Percentiles rank a stretch among this genome's conserved stretches.
These are phyloP conservation scores for Cyanoderma ruficeps DNA, from an alignment of 2,113 vertebrate species.

Conservation along the genomic window DNA sequence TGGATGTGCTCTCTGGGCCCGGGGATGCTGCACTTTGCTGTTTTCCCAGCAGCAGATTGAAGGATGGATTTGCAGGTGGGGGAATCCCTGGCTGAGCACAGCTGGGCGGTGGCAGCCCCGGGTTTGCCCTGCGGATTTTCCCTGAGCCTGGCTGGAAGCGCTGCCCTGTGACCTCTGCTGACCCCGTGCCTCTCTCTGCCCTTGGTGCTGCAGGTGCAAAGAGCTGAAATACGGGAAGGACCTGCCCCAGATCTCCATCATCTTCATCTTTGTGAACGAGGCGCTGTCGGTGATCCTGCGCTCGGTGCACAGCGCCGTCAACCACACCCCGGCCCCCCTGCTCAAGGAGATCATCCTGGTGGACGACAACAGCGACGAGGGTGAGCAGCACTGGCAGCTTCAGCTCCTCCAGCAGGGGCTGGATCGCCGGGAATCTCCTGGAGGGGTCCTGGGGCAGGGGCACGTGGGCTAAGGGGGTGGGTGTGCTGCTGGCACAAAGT, in stretches of 20 bases:
- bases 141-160: fast-evolving
- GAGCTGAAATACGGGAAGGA: conserved; percentile 87
- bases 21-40: fast-evolving
- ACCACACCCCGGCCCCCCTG: conserved; percentile 91
- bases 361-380: conserved; percentile 96
- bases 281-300: conserved; percentile 95
- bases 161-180: background rate
- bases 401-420: background rate
- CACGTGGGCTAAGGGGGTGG: fast-evolving
- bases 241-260: conserved; percentile 94
- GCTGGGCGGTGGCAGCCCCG: fast-evolving
- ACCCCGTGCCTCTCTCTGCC: background rate
- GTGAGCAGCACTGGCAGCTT: conserved; percentile 51
- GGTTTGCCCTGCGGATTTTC: fast-evolving
- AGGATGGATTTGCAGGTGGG: background rate
- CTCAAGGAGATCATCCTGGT: conserved; percentile 97
- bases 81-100: background rate
- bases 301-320: conserved; percentile 93
- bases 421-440: background rate
- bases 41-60: background rate
- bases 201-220: conserved; percentile 80
- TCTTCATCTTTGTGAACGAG: conserved; percentile 98
- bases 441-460: background rate
- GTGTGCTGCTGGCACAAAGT: background rate
- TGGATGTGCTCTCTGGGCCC: background rate